phyloP scores from a whole-genome alignment of 2,888 invertebrate genomes.

The Ectobius pallidus region DNA sequence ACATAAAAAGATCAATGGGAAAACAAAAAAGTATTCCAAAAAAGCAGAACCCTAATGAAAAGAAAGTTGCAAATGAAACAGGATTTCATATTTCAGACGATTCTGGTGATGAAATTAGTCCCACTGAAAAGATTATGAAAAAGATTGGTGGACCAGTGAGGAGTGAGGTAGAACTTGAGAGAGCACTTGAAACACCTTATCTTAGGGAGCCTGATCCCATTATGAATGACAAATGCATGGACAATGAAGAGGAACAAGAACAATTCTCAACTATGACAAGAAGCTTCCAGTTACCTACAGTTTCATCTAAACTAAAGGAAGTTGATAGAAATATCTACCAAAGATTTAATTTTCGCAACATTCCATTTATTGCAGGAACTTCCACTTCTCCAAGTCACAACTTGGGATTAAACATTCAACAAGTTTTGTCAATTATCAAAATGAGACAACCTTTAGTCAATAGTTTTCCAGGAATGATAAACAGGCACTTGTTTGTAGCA shows the following conservation, averaged over 20 bases:
- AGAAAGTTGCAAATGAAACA: no score
- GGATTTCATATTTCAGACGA: background rate
- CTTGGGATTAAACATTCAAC: conserved; percentile 68
- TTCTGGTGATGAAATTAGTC: background rate
- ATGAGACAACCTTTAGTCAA: background rate
- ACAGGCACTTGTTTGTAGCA: background rate
- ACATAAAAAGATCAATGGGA: background rate
- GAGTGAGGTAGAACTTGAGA: background rate
- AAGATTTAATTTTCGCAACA: conserved; percentile 58
- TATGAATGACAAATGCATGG: background rate
- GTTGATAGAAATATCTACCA: conserved; percentile 58
- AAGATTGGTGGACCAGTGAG: background rate
- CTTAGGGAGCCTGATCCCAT: no score
- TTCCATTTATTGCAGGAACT: conserved; percentile 67
- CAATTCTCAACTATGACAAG: background rate
- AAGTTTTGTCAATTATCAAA: conserved; percentile 57
- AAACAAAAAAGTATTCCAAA: background rate
- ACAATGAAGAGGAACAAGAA: background rate
- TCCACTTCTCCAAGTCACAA: conserved; percentile 69
- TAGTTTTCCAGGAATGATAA: background rate
- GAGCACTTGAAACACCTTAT: background rate
- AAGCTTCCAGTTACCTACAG: conserved; percentile 58
- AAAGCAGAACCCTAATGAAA: background rate
- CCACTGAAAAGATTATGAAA: background rate
- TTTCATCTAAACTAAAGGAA: conserved; percentile 70